These are phyloP conservation scores for Tholera decimalis DNA, from an alignment of 2,888 invertebrate species.

Conservation along the genomic window DNA sequence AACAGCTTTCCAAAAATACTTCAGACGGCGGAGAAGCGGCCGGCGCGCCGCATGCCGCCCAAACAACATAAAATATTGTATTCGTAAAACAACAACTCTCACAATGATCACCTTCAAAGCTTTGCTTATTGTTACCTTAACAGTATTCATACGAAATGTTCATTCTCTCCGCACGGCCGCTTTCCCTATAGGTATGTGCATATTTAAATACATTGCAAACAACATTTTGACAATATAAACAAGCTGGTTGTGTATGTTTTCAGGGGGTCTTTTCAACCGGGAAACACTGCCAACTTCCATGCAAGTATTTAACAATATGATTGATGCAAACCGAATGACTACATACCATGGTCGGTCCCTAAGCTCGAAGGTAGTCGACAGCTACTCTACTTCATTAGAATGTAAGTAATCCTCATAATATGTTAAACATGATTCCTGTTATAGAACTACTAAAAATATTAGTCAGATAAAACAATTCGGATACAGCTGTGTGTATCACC, in stretches of 20 bases:
- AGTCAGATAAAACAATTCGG: not conserved
- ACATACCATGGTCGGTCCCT: slow-evolving; percentile 78
- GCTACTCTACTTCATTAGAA: slow-evolving; percentile 83
- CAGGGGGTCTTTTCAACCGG: slow-evolving; percentile 89
- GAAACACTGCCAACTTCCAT: slow-evolving; percentile 73
- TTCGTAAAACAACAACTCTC: slow-evolving; percentile 66
- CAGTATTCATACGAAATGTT: slow-evolving; percentile 37
- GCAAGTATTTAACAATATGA: slow-evolving; percentile 76
- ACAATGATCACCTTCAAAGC: slow-evolving; percentile 65
- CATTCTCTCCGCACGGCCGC: slow-evolving; percentile 68
- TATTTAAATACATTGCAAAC: slow-evolving; percentile 16
- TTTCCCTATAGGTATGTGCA: slow-evolving; percentile 81
- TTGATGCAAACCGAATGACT: slow-evolving; percentile 69
- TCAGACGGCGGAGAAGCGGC: slow-evolving; percentile 81
- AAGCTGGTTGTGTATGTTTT: slow-evolving; percentile 66
- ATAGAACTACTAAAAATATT: not conserved
- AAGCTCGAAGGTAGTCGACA: slow-evolving; percentile 76
- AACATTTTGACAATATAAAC: slow-evolving; percentile 35
- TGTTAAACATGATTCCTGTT: not conserved
- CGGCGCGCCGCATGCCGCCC: slow-evolving; percentile 75
- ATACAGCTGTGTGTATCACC: not conserved
- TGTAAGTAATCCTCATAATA: slow-evolving; percentile 71
- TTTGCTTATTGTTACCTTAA: slow-evolving; percentile 63
- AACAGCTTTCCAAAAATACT: slow-evolving; percentile 90
- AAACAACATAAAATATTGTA: slow-evolving; percentile 64